Conservation (phyloP, 1,140 invertebrate genomes). For the Mesaphorura yosii region DNA sequence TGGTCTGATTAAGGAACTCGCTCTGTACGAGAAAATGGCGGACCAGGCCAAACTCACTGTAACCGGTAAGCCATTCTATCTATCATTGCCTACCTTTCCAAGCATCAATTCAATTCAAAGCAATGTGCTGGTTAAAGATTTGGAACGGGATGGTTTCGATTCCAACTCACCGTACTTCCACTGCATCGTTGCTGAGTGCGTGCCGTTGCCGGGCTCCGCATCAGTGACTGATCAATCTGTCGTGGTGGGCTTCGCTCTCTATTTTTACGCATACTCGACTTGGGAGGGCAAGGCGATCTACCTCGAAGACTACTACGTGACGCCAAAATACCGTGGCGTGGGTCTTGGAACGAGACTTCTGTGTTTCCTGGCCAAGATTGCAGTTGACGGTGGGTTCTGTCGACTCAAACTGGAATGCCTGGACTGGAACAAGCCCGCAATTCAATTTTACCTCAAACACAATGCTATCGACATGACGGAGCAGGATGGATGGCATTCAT, state of each 20-base stretch:
- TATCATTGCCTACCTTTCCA: background rate
- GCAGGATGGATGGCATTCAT: conserved; percentile 57
- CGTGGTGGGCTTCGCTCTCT: conserved; percentile 56
- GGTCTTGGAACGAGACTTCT: conserved; percentile 59
- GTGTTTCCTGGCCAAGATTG: conserved; percentile 53
- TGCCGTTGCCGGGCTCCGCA: conserved; percentile 13
- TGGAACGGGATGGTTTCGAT: conserved; percentile 59
- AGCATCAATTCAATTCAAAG: no score
- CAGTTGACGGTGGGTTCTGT: conserved; percentile 42
- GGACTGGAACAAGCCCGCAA: conserved; percentile 63
- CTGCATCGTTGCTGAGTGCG: conserved; percentile 50
- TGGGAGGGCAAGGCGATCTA: conserved; percentile 61
- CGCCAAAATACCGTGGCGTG: conserved; percentile 46
- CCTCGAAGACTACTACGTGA: conserved; percentile 73
- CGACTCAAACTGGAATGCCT: conserved; percentile 64
- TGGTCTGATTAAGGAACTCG: conserved; percentile 56
- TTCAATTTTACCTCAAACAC: conserved; percentile 55
- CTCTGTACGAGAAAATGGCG: conserved; percentile 66
- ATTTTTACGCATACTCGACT: conserved; percentile 63
- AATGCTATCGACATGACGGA: conserved; percentile 55
- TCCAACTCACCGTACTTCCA: conserved; percentile 48
- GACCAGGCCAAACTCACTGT: conserved; percentile 53
- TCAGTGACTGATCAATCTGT: no score
- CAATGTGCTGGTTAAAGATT: conserved; percentile 38
- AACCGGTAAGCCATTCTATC: conserved; percentile 36